These are phyloP conservation scores for Electrona antarctica DNA, from an alignment of 2,113 vertebrate genomes.

Conservation along the genomic window DNA sequence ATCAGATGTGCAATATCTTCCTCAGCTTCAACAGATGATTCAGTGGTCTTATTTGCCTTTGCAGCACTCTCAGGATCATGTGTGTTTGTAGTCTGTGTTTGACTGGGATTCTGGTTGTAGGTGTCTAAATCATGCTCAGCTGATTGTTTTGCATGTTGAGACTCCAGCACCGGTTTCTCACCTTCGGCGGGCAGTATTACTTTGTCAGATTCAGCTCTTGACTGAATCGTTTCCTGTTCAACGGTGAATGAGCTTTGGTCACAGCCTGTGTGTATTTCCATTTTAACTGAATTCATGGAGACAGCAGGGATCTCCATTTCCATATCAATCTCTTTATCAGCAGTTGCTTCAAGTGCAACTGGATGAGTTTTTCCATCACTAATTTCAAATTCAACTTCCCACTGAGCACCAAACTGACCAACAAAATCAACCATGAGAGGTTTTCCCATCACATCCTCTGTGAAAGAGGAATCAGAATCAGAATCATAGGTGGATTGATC, in stretches of 20 bases:
- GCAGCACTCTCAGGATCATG: background rate
- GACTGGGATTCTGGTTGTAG: background rate
- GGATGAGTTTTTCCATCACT: slow-evolving; percentile 45
- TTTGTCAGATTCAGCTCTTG: background rate
- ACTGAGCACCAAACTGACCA: slow-evolving; percentile 64
- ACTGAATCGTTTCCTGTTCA: background rate
- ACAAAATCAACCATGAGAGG: slow-evolving; percentile 83
- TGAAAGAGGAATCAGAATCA: slow-evolving; percentile 64
- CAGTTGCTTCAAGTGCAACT: background rate
- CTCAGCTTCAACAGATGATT: background rate
- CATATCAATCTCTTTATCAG: slow-evolving; percentile 4
- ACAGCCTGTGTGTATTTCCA: background rate
- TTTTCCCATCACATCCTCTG: slow-evolving; percentile 63
- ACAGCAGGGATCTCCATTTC: background rate
- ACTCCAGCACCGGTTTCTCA: background rate
- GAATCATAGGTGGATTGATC: slow-evolving; percentile 48
- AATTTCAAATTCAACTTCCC: slow-evolving; percentile 80
- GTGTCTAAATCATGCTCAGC: background rate
- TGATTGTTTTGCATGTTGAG: background rate
- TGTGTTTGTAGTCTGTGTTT: background rate
- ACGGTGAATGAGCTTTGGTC: background rate
- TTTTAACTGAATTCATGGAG: background rate
- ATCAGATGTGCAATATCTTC: slow-evolving; percentile 18
- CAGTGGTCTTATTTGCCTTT: background rate
- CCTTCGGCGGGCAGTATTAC: background rate